Evolutionary conservation across 2,888 invertebrate genomes (phyloP).

Genomic region (Leptura quadrifasciata): DNA sequence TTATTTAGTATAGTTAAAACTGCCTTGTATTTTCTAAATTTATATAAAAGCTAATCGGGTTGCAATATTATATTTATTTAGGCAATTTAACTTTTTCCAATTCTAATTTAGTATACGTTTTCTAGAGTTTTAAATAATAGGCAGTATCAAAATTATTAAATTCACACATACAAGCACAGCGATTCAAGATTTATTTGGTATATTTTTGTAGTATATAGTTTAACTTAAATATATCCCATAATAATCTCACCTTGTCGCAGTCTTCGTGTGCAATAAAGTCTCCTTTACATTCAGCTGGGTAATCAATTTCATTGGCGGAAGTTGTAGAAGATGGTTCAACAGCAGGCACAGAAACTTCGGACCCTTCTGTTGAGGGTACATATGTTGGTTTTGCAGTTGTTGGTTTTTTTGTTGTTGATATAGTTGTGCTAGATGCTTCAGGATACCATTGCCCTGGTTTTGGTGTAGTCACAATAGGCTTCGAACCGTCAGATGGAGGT

Average conservation of each 20-base stretch:
- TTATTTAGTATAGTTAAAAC: neutral
- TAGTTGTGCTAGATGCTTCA: constrained; percentile 49
- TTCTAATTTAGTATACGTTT: too few species aligned
- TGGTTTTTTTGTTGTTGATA: constrained; percentile 51
- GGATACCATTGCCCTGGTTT: constrained; percentile 66
- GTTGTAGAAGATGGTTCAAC: constrained; percentile 41
- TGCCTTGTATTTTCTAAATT: too few species aligned
- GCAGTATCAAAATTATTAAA: too few species aligned
- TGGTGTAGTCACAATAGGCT: constrained; percentile 61
- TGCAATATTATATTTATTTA: too few species aligned
- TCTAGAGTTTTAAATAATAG: too few species aligned
- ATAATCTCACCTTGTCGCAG: constrained; percentile 76
- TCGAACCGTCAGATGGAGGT: constrained; percentile 70
- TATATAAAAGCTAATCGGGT: too few species aligned
- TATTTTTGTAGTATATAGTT: neutral
- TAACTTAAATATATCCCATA: neutral
- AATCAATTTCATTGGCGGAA: constrained; percentile 57
- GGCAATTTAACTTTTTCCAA: too few species aligned
- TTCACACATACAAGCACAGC: too few species aligned
- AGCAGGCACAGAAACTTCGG: constrained; percentile 39
- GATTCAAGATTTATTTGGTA: too few species aligned
- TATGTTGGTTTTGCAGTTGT: constrained; percentile 50
- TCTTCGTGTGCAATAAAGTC: constrained; percentile 78
- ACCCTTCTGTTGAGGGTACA: constrained; percentile 38
- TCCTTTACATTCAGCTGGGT: constrained; percentile 74